Evolutionary conservation across 1,140 invertebrate genomes (phyloP).

Genomic region (Ceratina japonica): DNA sequence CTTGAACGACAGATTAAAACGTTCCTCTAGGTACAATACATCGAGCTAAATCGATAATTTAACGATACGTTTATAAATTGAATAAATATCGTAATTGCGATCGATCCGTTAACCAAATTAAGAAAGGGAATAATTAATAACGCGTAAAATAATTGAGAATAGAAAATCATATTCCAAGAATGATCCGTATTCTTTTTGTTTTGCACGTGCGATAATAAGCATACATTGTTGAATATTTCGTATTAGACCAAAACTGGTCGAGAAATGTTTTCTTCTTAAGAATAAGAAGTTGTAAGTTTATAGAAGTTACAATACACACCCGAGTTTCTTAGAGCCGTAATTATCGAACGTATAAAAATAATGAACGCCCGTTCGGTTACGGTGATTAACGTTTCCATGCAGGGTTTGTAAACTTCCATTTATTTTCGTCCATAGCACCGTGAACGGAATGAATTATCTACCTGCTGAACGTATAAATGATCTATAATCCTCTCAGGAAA

Average conservation of each 20-base stretch:
- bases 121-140: too few species aligned
- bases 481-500: constrained; percentile 72
- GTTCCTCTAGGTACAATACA: background rate
- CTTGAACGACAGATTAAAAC: constrained; percentile 4
- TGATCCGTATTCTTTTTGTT: too few species aligned
- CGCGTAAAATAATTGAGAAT: too few species aligned
- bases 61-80: background rate
- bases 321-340: background rate
- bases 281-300: background rate
- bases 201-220: too few species aligned
- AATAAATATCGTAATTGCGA: background rate
- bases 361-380: background rate
- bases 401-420: constrained; percentile 16
- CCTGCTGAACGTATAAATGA: constrained; percentile 46
- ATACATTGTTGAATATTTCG: too few species aligned
- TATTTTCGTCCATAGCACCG: background rate
- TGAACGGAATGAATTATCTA: constrained; percentile 57
- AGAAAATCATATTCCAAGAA: too few species aligned
- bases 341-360: background rate
- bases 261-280: background rate
- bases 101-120: background rate
- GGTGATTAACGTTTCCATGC: background rate
- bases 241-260: too few species aligned
- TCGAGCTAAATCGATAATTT: background rate
- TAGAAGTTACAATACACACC: background rate